Base-by-base conservation (phyloP, 2,797 vertebrate species). In the Vireo griseus region DNA sequence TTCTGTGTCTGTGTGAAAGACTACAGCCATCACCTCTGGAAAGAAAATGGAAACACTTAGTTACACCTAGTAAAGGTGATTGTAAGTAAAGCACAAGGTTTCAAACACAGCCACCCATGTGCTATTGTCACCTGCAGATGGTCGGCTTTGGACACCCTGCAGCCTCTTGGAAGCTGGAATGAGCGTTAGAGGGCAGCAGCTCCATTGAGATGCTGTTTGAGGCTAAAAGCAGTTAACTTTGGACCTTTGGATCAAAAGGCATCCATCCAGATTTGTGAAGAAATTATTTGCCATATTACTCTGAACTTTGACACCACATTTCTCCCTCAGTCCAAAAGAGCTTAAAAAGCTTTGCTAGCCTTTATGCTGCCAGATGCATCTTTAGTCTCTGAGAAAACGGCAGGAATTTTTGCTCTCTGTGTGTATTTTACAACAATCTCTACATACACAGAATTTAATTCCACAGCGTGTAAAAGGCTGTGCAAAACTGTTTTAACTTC, bases 141-240 rank as follows among this genome's bases (percentile, higher is more conserved):
- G 29, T 35, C 42, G 65, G 18, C 58, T 90, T 14, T 44, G n/a
- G 19, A 35, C n/a, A 71, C 3, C 12, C 21, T 3, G 42, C 11
- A 16, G 21, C 45, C 72, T 83, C 48, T 51, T 50, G 50, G 50
- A 90, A 80, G 61, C 50, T 77, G 45, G n/a, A 77, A 54, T 1
- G 2, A 74, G n/a, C 65, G 9, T 80, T 80, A 88, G 76, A 72
- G 91, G 80, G 88, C 94, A 92, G 77, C 78, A 92, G 28, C 54
- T 74, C 39, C 45, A 26, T 31, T 37, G 25, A 11, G 48, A 82
- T 0, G 0, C 24, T 18, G 9, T 40, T 47, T 9, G 37, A 85
- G 14, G n/a, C 24, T 61, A 37, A 59, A 63, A 52, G 20, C 45
- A 63, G 61, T 35, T 86, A 55, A 87, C 57, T 85, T 76, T 71